Conservation (phyloP, 2,888 invertebrate genomes). For the Cryptus viduatorius region DNA sequence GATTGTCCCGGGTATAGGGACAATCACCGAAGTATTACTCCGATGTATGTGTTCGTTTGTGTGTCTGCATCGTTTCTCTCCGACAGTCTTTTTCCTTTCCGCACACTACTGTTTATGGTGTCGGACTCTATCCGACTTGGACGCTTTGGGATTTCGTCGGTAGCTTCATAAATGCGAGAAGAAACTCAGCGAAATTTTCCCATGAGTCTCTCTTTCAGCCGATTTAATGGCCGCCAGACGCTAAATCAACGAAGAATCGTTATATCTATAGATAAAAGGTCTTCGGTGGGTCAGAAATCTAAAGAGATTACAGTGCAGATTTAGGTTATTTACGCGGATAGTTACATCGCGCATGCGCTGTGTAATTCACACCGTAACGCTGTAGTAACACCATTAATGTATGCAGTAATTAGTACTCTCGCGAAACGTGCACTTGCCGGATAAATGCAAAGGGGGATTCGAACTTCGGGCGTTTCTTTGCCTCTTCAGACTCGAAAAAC, state of each 20-base stretch:
- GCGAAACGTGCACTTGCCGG: background rate
- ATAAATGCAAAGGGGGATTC: background rate
- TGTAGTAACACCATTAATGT: background rate
- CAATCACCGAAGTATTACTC: slow-evolving; percentile 29
- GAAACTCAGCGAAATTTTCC: slow-evolving; percentile 46
- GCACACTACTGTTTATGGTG: slow-evolving; percentile 55
- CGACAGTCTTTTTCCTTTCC: slow-evolving; percentile 32
- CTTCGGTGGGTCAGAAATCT: background rate
- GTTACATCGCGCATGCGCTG: background rate
- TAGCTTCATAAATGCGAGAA: slow-evolving; percentile 29
- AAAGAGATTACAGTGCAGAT: background rate
- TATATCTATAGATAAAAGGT: background rate
- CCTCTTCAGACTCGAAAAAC: slow-evolving; percentile 20
- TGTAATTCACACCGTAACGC: background rate
- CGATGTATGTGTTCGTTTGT: slow-evolving; percentile 16
- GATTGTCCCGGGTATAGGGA: slow-evolving; percentile 42
- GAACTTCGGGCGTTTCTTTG: background rate
- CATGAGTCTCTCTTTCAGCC: slow-evolving; percentile 49
- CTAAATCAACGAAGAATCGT: background rate
- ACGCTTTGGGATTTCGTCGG: slow-evolving; percentile 1
- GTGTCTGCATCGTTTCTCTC: slow-evolving; percentile 13
- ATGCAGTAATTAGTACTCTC: background rate
- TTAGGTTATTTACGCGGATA: background rate
- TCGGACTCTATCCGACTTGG: slow-evolving; percentile 42
- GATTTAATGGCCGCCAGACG: slow-evolving; percentile 8